Conservation (phyloP, 2,113 vertebrate species). For the Hippolais icterina region DNA sequence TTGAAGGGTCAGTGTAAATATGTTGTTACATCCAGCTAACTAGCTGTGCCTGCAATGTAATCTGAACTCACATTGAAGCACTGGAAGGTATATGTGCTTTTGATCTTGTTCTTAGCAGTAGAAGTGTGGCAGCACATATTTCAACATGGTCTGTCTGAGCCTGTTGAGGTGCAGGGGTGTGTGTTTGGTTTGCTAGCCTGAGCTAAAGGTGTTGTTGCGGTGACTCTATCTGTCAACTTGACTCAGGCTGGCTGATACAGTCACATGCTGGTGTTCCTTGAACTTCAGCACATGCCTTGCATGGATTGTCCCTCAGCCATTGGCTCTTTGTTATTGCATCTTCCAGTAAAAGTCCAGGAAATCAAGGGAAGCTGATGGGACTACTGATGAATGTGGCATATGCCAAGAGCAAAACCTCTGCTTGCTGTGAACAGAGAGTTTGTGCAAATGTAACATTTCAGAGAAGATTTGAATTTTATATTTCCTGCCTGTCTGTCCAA, state of each 20-base stretch:
- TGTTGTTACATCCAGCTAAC: not conserved
- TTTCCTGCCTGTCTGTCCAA: not conserved
- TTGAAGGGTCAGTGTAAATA: not conserved
- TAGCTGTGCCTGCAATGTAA: not conserved
- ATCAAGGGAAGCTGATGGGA: not conserved
- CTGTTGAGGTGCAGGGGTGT: not conserved
- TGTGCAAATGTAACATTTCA: slow-evolving; percentile 48
- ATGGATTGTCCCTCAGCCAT: not conserved
- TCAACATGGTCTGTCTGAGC: not conserved
- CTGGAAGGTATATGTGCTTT: not conserved
- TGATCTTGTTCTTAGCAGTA: not conserved
- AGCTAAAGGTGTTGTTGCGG: rapidly evolving
- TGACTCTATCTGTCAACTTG: not conserved
- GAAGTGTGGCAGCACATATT: not conserved
- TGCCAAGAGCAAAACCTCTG: not conserved
- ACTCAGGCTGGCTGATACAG: not conserved
- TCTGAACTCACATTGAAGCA: not conserved
- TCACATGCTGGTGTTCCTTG: not conserved
- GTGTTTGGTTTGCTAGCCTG: not conserved
- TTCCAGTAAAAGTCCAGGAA: not conserved
- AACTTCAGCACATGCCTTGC: not conserved
- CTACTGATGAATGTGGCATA: not conserved
- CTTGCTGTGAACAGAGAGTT: not conserved
- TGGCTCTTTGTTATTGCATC: not conserved
- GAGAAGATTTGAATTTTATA: not conserved